Base-by-base conservation (phyloP, 2,797 vertebrate species). In the Protosalanx chinensis region DNA sequence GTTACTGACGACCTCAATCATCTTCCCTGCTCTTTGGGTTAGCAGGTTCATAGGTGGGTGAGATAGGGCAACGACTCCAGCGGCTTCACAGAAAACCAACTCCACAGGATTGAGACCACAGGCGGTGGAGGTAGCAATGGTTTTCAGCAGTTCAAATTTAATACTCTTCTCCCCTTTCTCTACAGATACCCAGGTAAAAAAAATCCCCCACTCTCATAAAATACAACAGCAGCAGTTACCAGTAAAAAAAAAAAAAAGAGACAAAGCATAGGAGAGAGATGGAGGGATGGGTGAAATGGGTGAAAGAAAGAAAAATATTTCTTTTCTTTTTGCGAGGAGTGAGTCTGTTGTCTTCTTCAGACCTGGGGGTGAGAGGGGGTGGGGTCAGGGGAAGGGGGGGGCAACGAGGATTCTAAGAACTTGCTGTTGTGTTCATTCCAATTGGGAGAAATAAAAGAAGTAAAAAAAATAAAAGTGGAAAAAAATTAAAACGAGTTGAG, bases 151-250 rank as follows among this genome's bases (percentile, higher is more conserved):
- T 92, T 93, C 87, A 91, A 92, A 93, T 94, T 93, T 93, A 93
- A 92, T 93, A 91, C 91, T 91, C 90, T 93, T 87, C 87, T 93
- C 92, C 93, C 92, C 89, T 84, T 90, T 94, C 92, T 91, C 93
- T 94, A 97, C 95, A 95, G 94, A 97, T 93, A 91, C 90, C 91
- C 91, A 92, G 95, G 95, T 98, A 96, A 97, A 97, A 98, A 97
- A 97, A 93, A 96, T 89, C 94, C 94, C 92, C 91, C 88, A 89
- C 88, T 81, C 88, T 93, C 95, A 95, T 97, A 97, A 97, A 98
- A 98, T 96, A 97, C 95, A 96, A 96, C 95, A 97, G 95, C 95
- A 97, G 94, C 95, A 95, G 95, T 94, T 94, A 95, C 96, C 95
- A 95, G 94, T 94, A 94, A 93, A 95, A 93, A 94, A 91, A 90